Percentiles rank a stretch among this genome's conserved stretches.
Conservation (phyloP, 2,888 invertebrate genomes). For the Neoscelio sp. region DNA sequence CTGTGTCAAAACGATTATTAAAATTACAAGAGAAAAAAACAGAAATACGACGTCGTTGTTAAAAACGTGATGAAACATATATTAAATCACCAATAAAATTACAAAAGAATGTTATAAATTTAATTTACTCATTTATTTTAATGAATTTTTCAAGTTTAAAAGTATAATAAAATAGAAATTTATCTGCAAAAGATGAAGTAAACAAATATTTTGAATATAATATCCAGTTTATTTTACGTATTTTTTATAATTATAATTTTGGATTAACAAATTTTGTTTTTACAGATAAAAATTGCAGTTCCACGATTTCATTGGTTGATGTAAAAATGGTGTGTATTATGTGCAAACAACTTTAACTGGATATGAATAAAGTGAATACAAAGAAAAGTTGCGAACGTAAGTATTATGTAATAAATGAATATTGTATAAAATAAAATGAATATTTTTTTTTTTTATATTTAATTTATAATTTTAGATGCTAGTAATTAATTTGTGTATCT, state of each 20-base stretch:
- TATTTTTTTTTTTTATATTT: background rate
- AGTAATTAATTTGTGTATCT: background rate
- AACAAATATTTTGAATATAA: no score
- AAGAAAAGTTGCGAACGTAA: constrained; percentile 54
- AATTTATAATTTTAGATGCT: constrained; percentile 9
- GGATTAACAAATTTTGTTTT: constrained; percentile 1
- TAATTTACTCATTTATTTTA: no score
- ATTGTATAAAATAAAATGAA: background rate
- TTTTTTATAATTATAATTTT: constrained; percentile 1
- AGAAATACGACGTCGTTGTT: no score
- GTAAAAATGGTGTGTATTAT: constrained; percentile 12
- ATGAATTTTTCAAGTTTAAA: no score
- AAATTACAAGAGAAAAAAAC: no score
- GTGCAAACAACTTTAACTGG: constrained; percentile 21
- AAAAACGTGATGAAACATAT: no score
- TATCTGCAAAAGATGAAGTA: no score
- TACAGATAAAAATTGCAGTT: constrained; percentile 15
- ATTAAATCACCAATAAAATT: no score
- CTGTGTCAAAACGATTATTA: no score
- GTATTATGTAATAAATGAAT: constrained; percentile 18
- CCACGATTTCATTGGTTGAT: background rate
- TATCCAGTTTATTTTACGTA: background rate
- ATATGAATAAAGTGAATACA: constrained; percentile 43
- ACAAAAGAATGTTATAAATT: no score
- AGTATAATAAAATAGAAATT: no score